Evolutionary conservation across 2,113 vertebrate species (phyloP), one percentile per base, ranked within the genome.

Genomic region (Platysteira castanea): DNA sequence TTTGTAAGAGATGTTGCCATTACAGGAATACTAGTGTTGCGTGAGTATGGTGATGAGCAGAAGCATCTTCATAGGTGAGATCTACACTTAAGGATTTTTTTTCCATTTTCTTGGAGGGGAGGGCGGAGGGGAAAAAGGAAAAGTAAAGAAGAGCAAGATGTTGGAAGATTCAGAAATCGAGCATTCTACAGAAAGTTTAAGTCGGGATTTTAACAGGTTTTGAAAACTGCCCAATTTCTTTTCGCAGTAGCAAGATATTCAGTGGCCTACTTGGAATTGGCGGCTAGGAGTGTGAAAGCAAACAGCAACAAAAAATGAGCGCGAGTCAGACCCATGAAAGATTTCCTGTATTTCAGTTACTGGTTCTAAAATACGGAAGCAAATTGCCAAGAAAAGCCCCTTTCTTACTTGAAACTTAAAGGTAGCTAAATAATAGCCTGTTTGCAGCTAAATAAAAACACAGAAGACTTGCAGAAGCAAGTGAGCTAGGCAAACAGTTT

Each of bases 71-170:
- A 13, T 53, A 19, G 61, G 12, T 42, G n/a, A 47, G 18, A 74
- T 15, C 19, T 65, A 35, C 6, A 1, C 15, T 21, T 54, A 49
- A 5, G 5, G 50, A 31, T n/a, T 30, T 27, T 33, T 68, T 37
- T 47, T 13, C 5, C 1, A 0, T 17, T 65, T 69, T 59, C 35
- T 44, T 35, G 19, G 6, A 11, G 3, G 20, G 4, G 18, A 7
- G 54, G 6, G 5, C 19, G 11, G 24, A 53, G 26, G 9, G 26
- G 11, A 1, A 2, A 24, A 44, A 63, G 42, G 27, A 35, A 27
- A 14, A 11, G 23, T 6, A 13, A 65, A 57, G 31, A 59, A 30
- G 39, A 60, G 23, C 23, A 76, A 44, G 21, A 15, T 53, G 16
- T 50, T 68, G 59, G 69, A 54, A 53, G 28, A 61, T 61, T 69